Percentiles rank a stretch among this genome's conserved stretches.
Evolutionary conservation across 2,113 vertebrate genomes (phyloP).

Genomic region (Mus musculus): GRCm39 chrX:90355001-90355500

Average conservation of each 20-base stretch:
- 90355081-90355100: too few relatives aligned
- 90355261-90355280: too few relatives aligned
- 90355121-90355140: too few relatives aligned
- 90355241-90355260: not conserved
- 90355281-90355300: too few relatives aligned
- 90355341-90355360: not conserved
- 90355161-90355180: not conserved
- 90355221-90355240: not conserved
- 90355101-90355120: too few relatives aligned
- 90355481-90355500: too few relatives aligned
- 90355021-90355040: too few relatives aligned
- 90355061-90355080: too few relatives aligned
- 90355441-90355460: not conserved
- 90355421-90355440: rapidly evolving
- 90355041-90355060: too few relatives aligned
- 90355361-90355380: not conserved
- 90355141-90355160: too few relatives aligned
- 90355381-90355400: not conserved
- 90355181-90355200: not conserved
- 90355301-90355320: not conserved
- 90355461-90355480: not conserved
- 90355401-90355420: not conserved
- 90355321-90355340: not conserved
- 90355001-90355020: not conserved
- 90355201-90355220: not conserved